Conservation (phyloP, 53 echinoderm and acorn worm species). For the Henricia sp. region DNA sequence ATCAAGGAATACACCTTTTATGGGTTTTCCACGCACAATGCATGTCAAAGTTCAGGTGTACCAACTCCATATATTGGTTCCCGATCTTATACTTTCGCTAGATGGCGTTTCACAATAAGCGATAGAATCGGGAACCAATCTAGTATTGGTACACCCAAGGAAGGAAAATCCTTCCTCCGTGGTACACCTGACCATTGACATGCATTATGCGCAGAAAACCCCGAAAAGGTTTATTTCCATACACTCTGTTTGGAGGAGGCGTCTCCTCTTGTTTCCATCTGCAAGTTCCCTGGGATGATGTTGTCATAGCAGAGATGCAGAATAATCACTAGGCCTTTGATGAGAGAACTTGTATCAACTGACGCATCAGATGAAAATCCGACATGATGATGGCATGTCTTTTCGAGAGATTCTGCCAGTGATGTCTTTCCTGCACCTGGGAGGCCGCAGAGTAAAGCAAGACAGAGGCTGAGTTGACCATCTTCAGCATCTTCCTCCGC, state of each 20-base stretch:
- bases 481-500: background rate
- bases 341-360: background rate
- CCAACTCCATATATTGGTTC: no score
- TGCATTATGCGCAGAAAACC: background rate
- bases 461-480: slow-evolving; percentile 27
- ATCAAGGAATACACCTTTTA: no score
- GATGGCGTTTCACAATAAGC: no score
- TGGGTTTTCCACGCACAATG: no score
- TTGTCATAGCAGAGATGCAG: slow-evolving; percentile 60
- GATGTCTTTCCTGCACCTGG: slow-evolving; percentile 81
- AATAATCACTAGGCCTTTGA: background rate
- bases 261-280: slow-evolving; percentile 7
- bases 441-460: slow-evolving; percentile 68
- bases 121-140: no score
- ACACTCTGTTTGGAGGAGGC: slow-evolving; percentile 8
- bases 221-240: background rate
- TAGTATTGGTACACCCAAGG: no score
- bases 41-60: no score
- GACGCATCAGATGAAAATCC: background rate
- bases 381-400: background rate
- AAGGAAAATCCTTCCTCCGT: no score
- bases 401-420: slow-evolving; percentile 19
- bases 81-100: no score
- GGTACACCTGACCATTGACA: background rate
- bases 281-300: slow-evolving; percentile 48